A percentile compares a stretch with the other conserved stretches of the same genome.
These are phyloP conservation scores for Ctenopoma kingsleyae DNA, from an alignment of 2,797 vertebrate species.

Conservation along the genomic window DNA sequence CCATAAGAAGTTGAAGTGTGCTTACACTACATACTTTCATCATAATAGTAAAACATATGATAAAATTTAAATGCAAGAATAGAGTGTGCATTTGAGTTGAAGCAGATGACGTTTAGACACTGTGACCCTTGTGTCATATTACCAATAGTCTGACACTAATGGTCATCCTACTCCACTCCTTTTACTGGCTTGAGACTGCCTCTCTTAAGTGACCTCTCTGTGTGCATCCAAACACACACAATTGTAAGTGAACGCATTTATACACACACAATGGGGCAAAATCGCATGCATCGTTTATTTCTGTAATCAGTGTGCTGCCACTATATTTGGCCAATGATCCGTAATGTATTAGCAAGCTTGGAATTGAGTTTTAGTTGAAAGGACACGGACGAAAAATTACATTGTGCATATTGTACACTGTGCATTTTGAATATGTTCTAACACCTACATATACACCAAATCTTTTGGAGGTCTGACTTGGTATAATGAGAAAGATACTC, in stretches of 20 bases:
- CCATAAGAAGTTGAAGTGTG: neutral
- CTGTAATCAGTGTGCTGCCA: constrained; percentile 63
- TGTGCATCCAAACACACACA: constrained; percentile 30
- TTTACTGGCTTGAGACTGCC: constrained; percentile 33
- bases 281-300: constrained; percentile 66
- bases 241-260: constrained; percentile 9
- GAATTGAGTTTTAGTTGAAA: constrained; percentile 53
- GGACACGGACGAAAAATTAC: constrained; percentile 37
- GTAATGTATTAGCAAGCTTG: constrained; percentile 63
- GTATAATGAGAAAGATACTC: constrained; percentile 48
- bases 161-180: constrained; percentile 41
- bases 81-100: neutral
- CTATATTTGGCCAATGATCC: constrained; percentile 74
- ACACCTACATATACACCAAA: constrained; percentile 33
- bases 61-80: neutral
- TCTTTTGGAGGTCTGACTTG: constrained; percentile 42
- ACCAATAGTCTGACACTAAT: constrained; percentile 60
- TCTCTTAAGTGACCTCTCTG: constrained; percentile 48
- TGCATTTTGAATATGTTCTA: constrained; percentile 35
- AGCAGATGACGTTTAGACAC: constrained; percentile 34
- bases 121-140: constrained; percentile 52
- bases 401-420: constrained; percentile 23
- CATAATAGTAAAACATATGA: too few relatives aligned
- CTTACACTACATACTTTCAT: neutral
- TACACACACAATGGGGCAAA: constrained; percentile 22